Evolutionary conservation across 1,140 invertebrate species (phyloP), one percentile per base, ranked within the genome.

Genomic region (Ridgeia piscesae): DNA sequence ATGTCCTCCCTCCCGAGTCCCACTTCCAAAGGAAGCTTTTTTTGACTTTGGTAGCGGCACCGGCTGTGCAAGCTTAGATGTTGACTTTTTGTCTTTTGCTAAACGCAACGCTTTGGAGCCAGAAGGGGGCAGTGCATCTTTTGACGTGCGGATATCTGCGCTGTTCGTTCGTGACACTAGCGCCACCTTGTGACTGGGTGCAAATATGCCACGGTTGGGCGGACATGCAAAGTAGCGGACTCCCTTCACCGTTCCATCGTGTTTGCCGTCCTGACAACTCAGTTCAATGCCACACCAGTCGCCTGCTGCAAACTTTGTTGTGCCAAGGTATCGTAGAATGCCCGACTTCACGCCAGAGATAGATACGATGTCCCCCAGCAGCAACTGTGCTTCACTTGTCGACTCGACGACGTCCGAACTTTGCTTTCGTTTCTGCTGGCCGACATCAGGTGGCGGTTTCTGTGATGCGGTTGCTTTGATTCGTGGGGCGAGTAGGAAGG

Each of bases 241-340:
- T 17, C 95, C 95, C 92, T 95, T 94, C n/a, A 95, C 94, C 35
- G 94, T 93, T 14, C 96, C 96, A 93, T 95, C 95, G 93, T 96
- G 94, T 92, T 94, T 94, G 9, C 96, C 96, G 90, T 95, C 95
- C 9, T 94, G 93, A 34, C 96, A 95, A 91, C 95, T 94, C 27
- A 96, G 91, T 89, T 95, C 95, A 77, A 96, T 94, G 17, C 96
- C 96, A 93, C 95, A 96, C 94, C 95, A 96, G n/a, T 94, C 91
- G 8, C 96, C 96, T 31, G 94, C 93, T 11, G 95, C 94, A 42
- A 96, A 94, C 89, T 95, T 94, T 31, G 94, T 94, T 91, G 93
- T 94, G 14, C 95, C 95, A 90, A 94, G 93, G 92, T 94, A 95
- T 17, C 93, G 93, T 11, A 95, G 42, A 27, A 93, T 94, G 0